phyloP scores from a whole-genome alignment of 2,888 invertebrate genomes.

The Chromoteleia sp. region DNA sequence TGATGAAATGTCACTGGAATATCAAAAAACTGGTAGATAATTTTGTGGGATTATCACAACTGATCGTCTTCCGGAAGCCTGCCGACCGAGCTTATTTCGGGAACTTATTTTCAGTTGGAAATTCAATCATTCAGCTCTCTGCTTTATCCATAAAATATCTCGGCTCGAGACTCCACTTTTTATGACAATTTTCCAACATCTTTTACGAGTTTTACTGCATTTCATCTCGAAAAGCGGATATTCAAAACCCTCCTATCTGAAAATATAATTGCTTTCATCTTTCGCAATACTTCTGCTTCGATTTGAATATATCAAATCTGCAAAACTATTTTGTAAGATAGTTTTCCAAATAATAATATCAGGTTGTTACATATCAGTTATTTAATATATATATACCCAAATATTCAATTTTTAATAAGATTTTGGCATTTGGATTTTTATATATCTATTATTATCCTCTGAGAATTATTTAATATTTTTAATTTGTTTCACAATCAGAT shows the following conservation, averaged over 20 bases:
- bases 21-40: neutral
- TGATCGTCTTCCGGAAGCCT: slow-evolving; percentile 13
- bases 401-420: too few relatives aligned
- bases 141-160: slow-evolving; percentile 21
- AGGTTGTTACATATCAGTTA: too few relatives aligned
- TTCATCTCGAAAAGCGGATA: slow-evolving; percentile 3
- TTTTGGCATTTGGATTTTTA: too few relatives aligned
- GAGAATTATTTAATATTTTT: too few relatives aligned
- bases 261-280: neutral
- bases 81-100: slow-evolving; percentile 17
- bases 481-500: too few relatives aligned
- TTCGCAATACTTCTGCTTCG: neutral
- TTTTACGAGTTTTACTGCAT: neutral
- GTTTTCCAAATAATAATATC: neutral
- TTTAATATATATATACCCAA: too few relatives aligned
- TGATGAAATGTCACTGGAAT: too few relatives aligned
- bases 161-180: neutral
- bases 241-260: neutral
- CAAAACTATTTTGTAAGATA: neutral
- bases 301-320: neutral
- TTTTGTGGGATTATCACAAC: slow-evolving; percentile 7
- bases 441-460: too few relatives aligned
- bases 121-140: slow-evolving; percentile 22
- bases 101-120: slow-evolving; percentile 22
- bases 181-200: slow-evolving; percentile 22